Evolutionary conservation across 2,888 invertebrate species (phyloP).

Genomic region (Apeira syringaria): DNA sequence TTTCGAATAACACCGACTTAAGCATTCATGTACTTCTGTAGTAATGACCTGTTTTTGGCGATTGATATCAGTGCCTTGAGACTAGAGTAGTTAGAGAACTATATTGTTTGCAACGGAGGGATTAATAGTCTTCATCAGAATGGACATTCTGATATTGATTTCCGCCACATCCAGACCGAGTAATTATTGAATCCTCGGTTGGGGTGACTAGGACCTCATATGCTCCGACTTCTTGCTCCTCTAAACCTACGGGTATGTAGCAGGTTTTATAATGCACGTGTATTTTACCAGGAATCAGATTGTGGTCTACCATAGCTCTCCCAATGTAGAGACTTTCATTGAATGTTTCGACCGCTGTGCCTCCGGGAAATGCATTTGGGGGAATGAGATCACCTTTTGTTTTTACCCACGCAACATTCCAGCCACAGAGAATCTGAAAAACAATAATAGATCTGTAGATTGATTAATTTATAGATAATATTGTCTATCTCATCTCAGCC

Average conservation of each 20-base stretch:
- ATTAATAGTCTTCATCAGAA: too few relatives aligned
- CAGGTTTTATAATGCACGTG: constrained; percentile 22
- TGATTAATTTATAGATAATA: too few relatives aligned
- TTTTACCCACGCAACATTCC: constrained; percentile 19
- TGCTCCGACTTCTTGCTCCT: constrained; percentile 3
- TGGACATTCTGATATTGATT: too few relatives aligned
- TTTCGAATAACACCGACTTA: too few relatives aligned
- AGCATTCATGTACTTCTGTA: too few relatives aligned
- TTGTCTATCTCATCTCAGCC: too few relatives aligned
- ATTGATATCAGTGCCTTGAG: too few relatives aligned
- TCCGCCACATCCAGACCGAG: neutral
- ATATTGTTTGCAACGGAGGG: too few relatives aligned
- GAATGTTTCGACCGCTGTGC: constrained; percentile 12
- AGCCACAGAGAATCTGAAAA: constrained; percentile 25
- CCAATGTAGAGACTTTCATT: constrained; percentile 20
- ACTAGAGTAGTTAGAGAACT: too few relatives aligned
- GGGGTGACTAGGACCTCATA: constrained; percentile 22
- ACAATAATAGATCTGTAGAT: too few relatives aligned
- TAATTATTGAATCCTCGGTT: neutral
- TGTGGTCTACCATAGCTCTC: constrained; percentile 11
- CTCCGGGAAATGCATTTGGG: constrained; percentile 16
- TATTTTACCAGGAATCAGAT: constrained; percentile 25
- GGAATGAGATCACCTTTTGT: constrained; percentile 8
- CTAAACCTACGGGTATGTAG: constrained; percentile 11
- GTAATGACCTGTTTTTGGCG: too few relatives aligned